A percentile compares a stretch with the other conserved stretches of the same genome.
These are phyloP conservation scores for Stylophora pistillata DNA, from an alignment of 64 coral and sea anemone species.

Conservation along the genomic window DNA sequence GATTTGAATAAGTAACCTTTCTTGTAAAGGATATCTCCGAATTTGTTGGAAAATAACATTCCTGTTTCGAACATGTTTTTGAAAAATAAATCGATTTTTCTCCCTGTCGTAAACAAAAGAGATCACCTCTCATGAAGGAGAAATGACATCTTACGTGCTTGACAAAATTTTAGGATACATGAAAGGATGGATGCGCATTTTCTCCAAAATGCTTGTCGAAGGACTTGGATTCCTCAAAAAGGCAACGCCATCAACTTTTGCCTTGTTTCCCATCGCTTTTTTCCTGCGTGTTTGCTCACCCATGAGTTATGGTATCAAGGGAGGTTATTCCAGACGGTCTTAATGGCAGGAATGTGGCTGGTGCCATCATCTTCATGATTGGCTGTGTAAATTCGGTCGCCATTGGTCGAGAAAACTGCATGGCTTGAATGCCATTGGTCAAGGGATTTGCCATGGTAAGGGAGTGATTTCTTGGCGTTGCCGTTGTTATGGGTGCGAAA, in stretches of 20 bases:
- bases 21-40: neutral
- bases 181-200: neutral
- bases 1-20: neutral
- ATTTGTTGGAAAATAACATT: too few relatives aligned
- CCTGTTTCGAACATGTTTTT: too few relatives aligned
- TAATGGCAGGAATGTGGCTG: constrained; percentile 66
- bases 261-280: neutral
- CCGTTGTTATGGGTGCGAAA: constrained; percentile 84
- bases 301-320: constrained; percentile 65
- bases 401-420: constrained; percentile 79
- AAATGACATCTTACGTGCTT: neutral
- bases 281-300: neutral
- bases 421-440: constrained; percentile 67
- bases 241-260: neutral
- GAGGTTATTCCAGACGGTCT: constrained; percentile 69
- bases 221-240: neutral
- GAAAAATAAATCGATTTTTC: neutral
- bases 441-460: constrained; percentile 64
- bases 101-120: neutral
- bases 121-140: neutral
- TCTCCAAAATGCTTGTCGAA: neutral
- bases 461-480: constrained; percentile 68
- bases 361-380: constrained; percentile 78
- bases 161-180: neutral
- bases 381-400: constrained; percentile 68